phyloP scores from a whole-genome alignment of 2,797 vertebrate genomes.

The Podarcis siculus region DNA sequence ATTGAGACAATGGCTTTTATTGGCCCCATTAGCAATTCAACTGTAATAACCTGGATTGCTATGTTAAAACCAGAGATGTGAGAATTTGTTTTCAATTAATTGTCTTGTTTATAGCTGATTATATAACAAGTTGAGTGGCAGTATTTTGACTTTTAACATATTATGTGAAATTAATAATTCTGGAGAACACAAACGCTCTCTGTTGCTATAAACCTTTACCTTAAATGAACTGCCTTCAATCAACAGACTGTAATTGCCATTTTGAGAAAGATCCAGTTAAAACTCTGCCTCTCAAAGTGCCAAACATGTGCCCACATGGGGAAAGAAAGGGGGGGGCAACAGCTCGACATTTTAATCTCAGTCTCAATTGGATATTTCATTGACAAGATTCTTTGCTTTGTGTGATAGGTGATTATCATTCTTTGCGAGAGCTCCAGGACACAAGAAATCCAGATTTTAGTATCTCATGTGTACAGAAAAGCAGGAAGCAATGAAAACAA shows the following conservation, averaged over 20 bases:
- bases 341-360: slow-evolving; percentile 16
- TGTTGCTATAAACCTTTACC: background rate
- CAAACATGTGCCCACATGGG: background rate
- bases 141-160: background rate
- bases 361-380: slow-evolving; percentile 47
- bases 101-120: background rate
- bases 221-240: background rate
- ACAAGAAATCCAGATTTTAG: slow-evolving; percentile 47
- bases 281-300: background rate
- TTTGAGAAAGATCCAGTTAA: background rate
- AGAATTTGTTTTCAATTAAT: background rate
- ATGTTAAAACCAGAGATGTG: background rate
- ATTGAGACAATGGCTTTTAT: background rate
- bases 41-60: background rate
- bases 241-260: background rate
- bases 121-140: background rate
- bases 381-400: slow-evolving; percentile 37
- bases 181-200: background rate
- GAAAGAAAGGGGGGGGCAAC: background rate
- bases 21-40: background rate
- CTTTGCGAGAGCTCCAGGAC: slow-evolving; percentile 37
- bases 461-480: slow-evolving; percentile 54
- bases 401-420: slow-evolving; percentile 31
- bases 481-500: slow-evolving; percentile 26
- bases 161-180: background rate